A percentile compares a stretch with the other conserved stretches of the same genome.
Evolutionary conservation across 2,888 invertebrate genomes (phyloP).

Genomic region (Parnassius smintheus): DNA sequence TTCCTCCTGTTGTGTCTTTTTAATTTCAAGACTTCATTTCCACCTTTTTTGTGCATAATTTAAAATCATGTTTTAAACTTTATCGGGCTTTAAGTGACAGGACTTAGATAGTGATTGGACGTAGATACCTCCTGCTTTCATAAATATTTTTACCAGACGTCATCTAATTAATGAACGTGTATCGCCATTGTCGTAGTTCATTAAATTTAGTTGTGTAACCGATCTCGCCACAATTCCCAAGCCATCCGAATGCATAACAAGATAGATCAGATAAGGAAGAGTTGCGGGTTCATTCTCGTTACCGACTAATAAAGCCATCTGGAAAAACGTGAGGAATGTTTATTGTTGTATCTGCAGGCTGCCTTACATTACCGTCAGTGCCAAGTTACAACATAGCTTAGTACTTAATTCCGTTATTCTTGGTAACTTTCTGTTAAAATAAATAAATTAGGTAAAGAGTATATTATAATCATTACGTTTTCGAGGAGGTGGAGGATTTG

Average conservation of each 20-base stretch:
- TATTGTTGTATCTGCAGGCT: conserved; percentile 55
- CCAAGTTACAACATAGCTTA: neutral
- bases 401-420: neutral
- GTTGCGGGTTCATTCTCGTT: conserved; percentile 56
- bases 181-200: conserved; percentile 11
- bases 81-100: too few relatives aligned
- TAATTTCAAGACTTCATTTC: too few relatives aligned
- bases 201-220: conserved; percentile 52
- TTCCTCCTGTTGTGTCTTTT: too few relatives aligned
- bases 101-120: too few relatives aligned
- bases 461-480: too few relatives aligned
- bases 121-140: too few relatives aligned
- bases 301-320: conserved; percentile 70
- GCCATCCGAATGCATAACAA: conserved; percentile 68
- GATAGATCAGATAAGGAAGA: conserved; percentile 70
- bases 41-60: too few relatives aligned
- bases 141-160: neutral
- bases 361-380: conserved; percentile 64
- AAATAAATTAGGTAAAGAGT: too few relatives aligned
- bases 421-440: too few relatives aligned
- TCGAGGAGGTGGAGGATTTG: too few relatives aligned
- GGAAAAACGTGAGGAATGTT: conserved; percentile 73
- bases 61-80: too few relatives aligned
- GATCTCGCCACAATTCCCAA: conserved; percentile 64
- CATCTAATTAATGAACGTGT: conserved; percentile 22